phyloP scores from a whole-genome alignment of 1,140 invertebrate genomes.

The Potamilus streckersoni region DNA sequence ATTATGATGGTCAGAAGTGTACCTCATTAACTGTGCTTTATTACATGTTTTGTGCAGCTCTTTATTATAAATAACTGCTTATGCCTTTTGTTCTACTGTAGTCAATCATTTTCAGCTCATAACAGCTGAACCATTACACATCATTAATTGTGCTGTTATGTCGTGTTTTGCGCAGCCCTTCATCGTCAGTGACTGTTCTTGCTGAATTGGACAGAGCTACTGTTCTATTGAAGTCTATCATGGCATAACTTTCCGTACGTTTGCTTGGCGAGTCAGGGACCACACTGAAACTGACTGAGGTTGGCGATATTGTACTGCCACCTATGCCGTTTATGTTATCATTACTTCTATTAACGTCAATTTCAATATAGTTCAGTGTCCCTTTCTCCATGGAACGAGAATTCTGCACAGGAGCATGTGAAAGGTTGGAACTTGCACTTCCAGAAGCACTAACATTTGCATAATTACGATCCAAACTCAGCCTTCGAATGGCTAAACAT shows the following conservation, averaged over 20 bases:
- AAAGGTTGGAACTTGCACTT: not conserved
- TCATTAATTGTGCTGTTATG: conserved; percentile 66
- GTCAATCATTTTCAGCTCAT: no score
- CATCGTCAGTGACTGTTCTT: conserved; percentile 52
- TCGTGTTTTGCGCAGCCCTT: conserved; percentile 66
- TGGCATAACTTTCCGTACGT: conserved; percentile 83
- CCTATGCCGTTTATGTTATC: conserved; percentile 21
- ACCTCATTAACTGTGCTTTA: conserved; percentile 60
- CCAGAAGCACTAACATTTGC: conserved; percentile 37
- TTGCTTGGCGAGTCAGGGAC: conserved; percentile 49
- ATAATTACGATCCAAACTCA: conserved; percentile 40
- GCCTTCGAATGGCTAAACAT: conserved; percentile 10
- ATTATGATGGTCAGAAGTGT: no score
- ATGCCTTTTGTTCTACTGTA: conserved; percentile 85
- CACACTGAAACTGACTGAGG: conserved; percentile 66
- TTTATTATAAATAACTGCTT: conserved; percentile 52
- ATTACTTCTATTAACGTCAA: conserved; percentile 77
- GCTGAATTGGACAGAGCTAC: conserved; percentile 77
- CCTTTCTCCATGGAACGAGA: not conserved
- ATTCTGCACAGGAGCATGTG: no score
- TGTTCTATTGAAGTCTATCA: conserved; percentile 94
- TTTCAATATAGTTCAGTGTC: conserved; percentile 80
- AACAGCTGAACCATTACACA: no score
- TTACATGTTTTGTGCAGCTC: conserved; percentile 67
- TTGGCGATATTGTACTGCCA: conserved; percentile 19